Evolutionary conservation across 2,888 invertebrate species (phyloP), one percentile per base, ranked within the genome.

Genomic region (Axea sp.): DNA sequence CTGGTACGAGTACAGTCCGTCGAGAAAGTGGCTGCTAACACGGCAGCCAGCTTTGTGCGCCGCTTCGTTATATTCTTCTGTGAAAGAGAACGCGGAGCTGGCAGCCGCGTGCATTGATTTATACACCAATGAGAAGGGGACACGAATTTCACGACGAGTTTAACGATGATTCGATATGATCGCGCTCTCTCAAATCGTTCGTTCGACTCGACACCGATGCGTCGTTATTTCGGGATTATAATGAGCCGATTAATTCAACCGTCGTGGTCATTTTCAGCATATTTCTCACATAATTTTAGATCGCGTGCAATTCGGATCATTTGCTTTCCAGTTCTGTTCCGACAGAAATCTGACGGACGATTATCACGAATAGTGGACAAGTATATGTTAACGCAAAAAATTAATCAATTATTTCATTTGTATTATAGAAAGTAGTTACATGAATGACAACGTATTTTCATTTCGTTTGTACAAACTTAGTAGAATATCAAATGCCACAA

Each of bases 1-100:
- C 67, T 73, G 73, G 68, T 68, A 68, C 73, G 68, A 59, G 73
- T 73, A 73, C 73, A 68, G 68, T 73, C 68, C 19, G 30, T 9
- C 30, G 47, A 62, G 67, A 73, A 73, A 73, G 73, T 49, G 28
- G 53, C 37, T 28, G 26, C 28, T 47, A 33, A 17, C 53, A 22
- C 39, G 12, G 22, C 37, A 8, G 55, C 17, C 26, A 2, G 53
- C 43, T 22, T 65, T 22, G 43, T 14, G 22, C 53, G 31, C 37
- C 62, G 49, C 55, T 47, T 62, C 73, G 73, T 67, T 67, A 49
- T 59, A 68, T 68, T 68, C 73, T 68, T 64, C 68, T 73, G 73
- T 68, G 68, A 73, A 73, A 51, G 73, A 73, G 68, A 73, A 64
- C 64, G 67, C 64, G 57, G 49, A 55, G 41, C 64, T 59, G 69